Conservation (phyloP, 2,113 vertebrate genomes). For the Illadopsis cleaveri region DNA sequence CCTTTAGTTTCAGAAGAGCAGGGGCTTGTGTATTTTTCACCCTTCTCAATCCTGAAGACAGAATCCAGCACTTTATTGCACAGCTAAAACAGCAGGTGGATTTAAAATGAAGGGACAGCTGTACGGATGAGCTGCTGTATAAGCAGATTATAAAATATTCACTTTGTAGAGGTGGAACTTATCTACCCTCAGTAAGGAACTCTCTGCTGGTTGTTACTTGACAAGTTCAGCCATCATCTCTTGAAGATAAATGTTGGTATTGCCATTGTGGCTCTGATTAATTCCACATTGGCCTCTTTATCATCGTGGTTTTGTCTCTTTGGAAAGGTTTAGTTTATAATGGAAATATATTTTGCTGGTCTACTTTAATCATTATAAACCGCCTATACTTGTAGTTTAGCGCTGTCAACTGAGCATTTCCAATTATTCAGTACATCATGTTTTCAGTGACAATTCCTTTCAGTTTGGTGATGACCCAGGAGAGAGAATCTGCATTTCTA, state of each 20-base stretch:
- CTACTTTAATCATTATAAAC: conserved; percentile 21
- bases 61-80: background rate
- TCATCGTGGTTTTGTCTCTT: conserved; percentile 1
- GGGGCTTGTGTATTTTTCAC: background rate
- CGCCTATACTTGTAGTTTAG: background rate
- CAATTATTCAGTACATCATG: background rate
- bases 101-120: conserved; percentile 26
- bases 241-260: conserved; percentile 46
- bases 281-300: conserved; percentile 4
- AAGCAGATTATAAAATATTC: conserved; percentile 42
- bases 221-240: conserved; percentile 49
- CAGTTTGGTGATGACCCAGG: background rate
- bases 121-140: background rate
- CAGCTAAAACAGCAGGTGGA: conserved; percentile 20
- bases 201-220: conserved; percentile 35
- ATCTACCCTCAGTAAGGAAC: conserved; percentile 18
- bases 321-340: conserved; percentile 13
- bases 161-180: conserved; percentile 45
- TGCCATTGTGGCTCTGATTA: conserved; percentile 37
- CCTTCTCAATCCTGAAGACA: background rate
- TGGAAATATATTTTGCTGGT: conserved; percentile 18
- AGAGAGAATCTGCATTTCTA: background rate
- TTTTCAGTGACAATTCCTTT: background rate
- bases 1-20: background rate
- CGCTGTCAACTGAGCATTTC: background rate